Evolutionary conservation across 2,113 vertebrate species (phyloP), one percentile per base, ranked within the genome.

Genomic region (Gnathonemus longibarbis): DNA sequence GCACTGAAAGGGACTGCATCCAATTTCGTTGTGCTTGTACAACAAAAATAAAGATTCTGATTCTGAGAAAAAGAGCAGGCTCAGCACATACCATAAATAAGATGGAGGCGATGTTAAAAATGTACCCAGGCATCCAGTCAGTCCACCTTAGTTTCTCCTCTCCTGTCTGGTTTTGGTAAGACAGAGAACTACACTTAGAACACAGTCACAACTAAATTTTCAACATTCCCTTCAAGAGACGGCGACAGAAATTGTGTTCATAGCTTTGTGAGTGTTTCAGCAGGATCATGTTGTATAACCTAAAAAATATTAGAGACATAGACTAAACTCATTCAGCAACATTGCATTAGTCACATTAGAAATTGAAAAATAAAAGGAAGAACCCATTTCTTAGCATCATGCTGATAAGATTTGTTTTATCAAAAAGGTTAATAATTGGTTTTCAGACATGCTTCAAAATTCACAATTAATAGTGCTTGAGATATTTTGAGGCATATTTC

Each of bases 81-180:
- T 88, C 50, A 58, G 2, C 35, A 90, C 93, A 35, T 95, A 99
- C 98, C 98, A 99, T 98, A 24, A 99, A 97, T 83, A 99, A 95
- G 92, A 99, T 96, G 88, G 97, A 95, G 84, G 97, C 96, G 0
- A 98, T 94, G 91, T 98, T 99, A 90, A 98, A 96, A 93, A 98
- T 94, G 90, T 97, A 99, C 90, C 98, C 98, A 89, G 97, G 95
- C 90, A 98, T 93, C 52, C 97, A 97, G 91, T 99, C 98, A 91
- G 93, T 97, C 95, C 97, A 97, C 1, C 95, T 97, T 91, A 99
- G 93, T 91, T 98, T 97, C 88, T 98, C 96, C 87, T 97, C 96
- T 91, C 96, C 97, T 90, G 92, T 92, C 97, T 95, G 94, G 11
- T 46, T 83, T 0, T 74, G 66, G 50, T 83, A 42, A 88, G 46